These are phyloP conservation scores for Macquaria australasica DNA, from an alignment of 2,113 vertebrate genomes.

Conservation along the genomic window DNA sequence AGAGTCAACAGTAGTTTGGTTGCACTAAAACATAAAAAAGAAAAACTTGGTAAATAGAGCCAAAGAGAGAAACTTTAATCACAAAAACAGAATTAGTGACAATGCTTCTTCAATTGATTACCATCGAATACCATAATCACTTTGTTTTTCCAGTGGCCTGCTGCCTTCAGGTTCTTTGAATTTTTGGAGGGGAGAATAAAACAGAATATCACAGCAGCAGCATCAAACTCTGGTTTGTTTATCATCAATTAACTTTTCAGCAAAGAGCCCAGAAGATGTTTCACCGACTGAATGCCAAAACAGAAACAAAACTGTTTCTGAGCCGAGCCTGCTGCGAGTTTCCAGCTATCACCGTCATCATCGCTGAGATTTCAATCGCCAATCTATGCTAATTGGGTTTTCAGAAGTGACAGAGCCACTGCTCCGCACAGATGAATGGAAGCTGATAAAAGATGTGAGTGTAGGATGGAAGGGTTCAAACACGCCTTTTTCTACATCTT, in stretches of 20 bases:
- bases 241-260: conserved; percentile 31
- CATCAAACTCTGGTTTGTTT: conserved; percentile 39
- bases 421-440: neutral
- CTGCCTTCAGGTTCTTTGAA: conserved; percentile 23
- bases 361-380: conserved; percentile 28
- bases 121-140: conserved; percentile 51
- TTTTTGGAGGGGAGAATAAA: conserved; percentile 7
- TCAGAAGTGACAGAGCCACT: conserved; percentile 27
- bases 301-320: conserved; percentile 14
- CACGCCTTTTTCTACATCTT: neutral
- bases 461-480: conserved; percentile 5
- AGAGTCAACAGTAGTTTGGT: neutral
- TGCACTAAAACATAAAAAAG: neutral
- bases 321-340: conserved; percentile 13
- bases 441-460: conserved; percentile 12
- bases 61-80: conserved; percentile 34
- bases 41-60: conserved; percentile 16
- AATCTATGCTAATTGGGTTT: conserved; percentile 47
- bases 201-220: conserved; percentile 50
- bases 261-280: conserved; percentile 32
- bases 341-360: conserved; percentile 8
- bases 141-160: conserved; percentile 13
- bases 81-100: conserved; percentile 23
- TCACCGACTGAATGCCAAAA: conserved; percentile 7
- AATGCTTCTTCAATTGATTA: conserved; percentile 29